phyloP scores from a whole-genome alignment of 2,888 invertebrate species.

The Drosophila bunnanda region DNA sequence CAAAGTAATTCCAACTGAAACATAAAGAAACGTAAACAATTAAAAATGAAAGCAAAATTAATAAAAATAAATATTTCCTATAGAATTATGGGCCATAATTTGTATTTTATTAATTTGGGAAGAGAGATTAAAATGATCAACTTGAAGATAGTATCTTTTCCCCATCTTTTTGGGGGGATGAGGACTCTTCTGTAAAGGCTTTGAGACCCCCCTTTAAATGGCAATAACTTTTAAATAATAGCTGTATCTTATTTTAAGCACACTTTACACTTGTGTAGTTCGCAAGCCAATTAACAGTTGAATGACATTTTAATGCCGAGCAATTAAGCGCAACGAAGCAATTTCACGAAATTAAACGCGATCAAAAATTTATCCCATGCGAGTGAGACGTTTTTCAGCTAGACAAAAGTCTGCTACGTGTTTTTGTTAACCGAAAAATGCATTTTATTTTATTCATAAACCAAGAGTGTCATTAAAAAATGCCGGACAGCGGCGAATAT shows the following conservation, averaged over 20 bases:
- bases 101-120: slow-evolving; percentile 8
- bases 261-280: slow-evolving; percentile 45
- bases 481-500: slow-evolving; percentile 50
- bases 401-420: slow-evolving; percentile 5
- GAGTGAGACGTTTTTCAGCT: slow-evolving; percentile 55
- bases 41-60: slow-evolving; percentile 13
- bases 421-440: slow-evolving; percentile 58
- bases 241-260: slow-evolving; percentile 65
- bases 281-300: slow-evolving; percentile 68
- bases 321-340: slow-evolving; percentile 61
- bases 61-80: slow-evolving; percentile 9
- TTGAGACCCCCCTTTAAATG: slow-evolving; percentile 14
- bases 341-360: slow-evolving; percentile 28
- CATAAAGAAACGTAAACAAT: slow-evolving; percentile 4
- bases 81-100: slow-evolving; percentile 18
- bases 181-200: slow-evolving; percentile 18
- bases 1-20: neutral
- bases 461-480: slow-evolving; percentile 77
- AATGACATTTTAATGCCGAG: slow-evolving; percentile 76
- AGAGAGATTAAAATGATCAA: neutral
- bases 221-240: slow-evolving; percentile 60
- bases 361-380: slow-evolving; percentile 57
- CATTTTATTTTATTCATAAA: slow-evolving; percentile 70
- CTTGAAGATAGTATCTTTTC: neutral
- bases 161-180: slow-evolving; percentile 6